Evolutionary conservation across 2,888 invertebrate species (phyloP).

Genomic region (Andrena bicolor): DNA sequence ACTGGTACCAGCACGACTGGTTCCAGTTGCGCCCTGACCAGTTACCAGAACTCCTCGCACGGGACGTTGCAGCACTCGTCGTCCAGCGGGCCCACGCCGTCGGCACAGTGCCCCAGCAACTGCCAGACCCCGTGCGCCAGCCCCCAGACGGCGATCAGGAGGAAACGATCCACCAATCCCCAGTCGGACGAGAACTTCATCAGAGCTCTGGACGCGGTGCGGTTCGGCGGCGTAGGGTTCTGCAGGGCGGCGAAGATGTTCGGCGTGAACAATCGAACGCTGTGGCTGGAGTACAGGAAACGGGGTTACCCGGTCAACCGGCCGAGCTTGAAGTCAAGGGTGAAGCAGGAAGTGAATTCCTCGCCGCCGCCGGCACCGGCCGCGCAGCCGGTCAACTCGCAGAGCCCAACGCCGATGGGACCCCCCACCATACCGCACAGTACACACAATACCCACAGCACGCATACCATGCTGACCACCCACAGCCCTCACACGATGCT

Average conservation of each 20-base stretch:
- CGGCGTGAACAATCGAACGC: conserved; percentile 93
- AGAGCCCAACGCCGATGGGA: conserved; percentile 84
- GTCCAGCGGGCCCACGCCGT: conserved; percentile 79
- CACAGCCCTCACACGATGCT: conserved; percentile 89
- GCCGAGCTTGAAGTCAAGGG: conserved; percentile 91
- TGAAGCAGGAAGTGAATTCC: conserved; percentile 89
- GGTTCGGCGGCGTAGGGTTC: conserved; percentile 93
- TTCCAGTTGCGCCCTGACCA: conserved; percentile 80
- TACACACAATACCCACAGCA: conserved; percentile 80
- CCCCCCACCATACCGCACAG: conserved; percentile 77
- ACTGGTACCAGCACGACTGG: conserved; percentile 86
- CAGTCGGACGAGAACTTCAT: conserved; percentile 94
- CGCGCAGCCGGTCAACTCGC: conserved; percentile 85
- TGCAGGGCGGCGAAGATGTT: conserved; percentile 94
- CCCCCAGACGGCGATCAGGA: conserved; percentile 86
- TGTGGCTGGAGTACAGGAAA: conserved; percentile 94
- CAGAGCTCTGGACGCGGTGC: conserved; percentile 92
- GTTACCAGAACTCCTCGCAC: conserved; percentile 82
- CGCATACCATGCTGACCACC: conserved; percentile 87
- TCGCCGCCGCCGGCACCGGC: conserved; percentile 87
- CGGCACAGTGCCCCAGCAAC: conserved; percentile 81
- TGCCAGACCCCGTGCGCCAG: conserved; percentile 84
- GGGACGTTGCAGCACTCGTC: conserved; percentile 73
- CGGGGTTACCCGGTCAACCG: conserved; percentile 93
- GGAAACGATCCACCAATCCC: conserved; percentile 92